Percentiles rank a stretch among this genome's conserved stretches.
phyloP scores from a whole-genome alignment of 2,797 vertebrate species.

The Sebastes miniatus region DNA sequence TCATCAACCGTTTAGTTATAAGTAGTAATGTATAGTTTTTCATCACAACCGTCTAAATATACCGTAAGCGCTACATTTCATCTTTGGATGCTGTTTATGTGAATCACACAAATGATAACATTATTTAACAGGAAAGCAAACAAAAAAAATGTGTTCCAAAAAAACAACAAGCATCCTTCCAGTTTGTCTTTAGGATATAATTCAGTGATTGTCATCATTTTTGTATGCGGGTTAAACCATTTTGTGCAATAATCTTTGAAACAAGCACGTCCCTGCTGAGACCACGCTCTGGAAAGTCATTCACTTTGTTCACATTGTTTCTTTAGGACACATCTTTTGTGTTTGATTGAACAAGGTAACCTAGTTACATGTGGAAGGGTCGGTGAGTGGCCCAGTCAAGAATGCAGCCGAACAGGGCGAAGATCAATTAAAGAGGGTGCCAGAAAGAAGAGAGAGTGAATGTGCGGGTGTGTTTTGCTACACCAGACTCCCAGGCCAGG shows the following conservation, averaged over 20 bases:
- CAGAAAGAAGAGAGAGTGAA: not conserved
- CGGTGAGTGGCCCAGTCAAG: conserved; percentile 10
- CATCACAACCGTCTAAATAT: conserved; percentile 6
- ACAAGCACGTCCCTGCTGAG: not conserved
- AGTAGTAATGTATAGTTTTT: conserved; percentile 5
- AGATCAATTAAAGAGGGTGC: not conserved
- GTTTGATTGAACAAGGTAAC: conserved; percentile 10
- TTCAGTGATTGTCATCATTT: conserved; percentile 62
- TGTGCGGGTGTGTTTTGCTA: conserved; percentile 54
- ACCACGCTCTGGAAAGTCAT: not conserved
- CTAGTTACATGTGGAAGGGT: not conserved
- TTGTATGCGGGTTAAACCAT: conserved; percentile 40
- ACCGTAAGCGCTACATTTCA: conserved; percentile 6
- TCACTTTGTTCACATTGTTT: conserved; percentile 1
- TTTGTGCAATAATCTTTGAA: conserved; percentile 7
- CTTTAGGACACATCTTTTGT: not conserved
- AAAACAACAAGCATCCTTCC: conserved; percentile 40
- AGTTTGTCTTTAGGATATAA: conserved; percentile 38
- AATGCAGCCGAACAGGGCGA: conserved; percentile 31
- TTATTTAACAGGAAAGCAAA: conserved; percentile 26
- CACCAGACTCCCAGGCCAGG: conserved; percentile 91
- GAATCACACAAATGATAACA: conserved; percentile 25
- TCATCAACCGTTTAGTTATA: conserved; percentile 20
- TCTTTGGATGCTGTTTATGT: conserved; percentile 23
- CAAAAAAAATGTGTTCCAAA: conserved; percentile 19